Conservation (phyloP, 2,797 vertebrate species). For the Pseudocheirus occidentalis region DNA sequence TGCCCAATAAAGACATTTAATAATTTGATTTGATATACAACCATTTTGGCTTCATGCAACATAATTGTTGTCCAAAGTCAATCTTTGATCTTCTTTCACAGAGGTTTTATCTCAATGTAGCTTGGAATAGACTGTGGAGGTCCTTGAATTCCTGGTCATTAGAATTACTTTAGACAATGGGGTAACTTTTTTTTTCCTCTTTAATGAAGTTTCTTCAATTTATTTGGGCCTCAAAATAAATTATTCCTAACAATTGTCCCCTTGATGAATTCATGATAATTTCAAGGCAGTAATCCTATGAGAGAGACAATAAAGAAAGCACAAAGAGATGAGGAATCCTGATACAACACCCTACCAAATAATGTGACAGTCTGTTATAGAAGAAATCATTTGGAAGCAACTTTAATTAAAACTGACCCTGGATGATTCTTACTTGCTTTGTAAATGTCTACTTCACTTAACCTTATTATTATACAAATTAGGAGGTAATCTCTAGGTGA, state of each 20-base stretch:
- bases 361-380: not conserved
- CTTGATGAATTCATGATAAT: constrained; percentile 12
- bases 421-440: constrained; percentile 26
- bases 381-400: constrained; percentile 7
- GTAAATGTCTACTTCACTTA: constrained; percentile 37
- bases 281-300: constrained; percentile 1
- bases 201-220: constrained; percentile 5
- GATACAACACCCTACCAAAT: constrained; percentile 15
- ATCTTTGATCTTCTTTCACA: not conserved
- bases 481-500: constrained; percentile 26
- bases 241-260: constrained; percentile 18
- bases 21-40: not conserved
- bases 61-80: not conserved
- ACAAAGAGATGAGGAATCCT: not conserved
- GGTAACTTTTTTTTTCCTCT: not conserved
- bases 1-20: not conserved
- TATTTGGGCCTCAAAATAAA: constrained; percentile 26
- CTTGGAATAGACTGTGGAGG: not conserved
- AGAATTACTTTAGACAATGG: not conserved
- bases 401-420: constrained; percentile 24
- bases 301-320: not conserved
- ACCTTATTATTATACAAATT: constrained; percentile 36
- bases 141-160: not conserved
- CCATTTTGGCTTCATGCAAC: not conserved
- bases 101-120: not conserved